Conservation (phyloP, 2,888 invertebrate genomes). For the Harpagoxenus sublaevis region DNA sequence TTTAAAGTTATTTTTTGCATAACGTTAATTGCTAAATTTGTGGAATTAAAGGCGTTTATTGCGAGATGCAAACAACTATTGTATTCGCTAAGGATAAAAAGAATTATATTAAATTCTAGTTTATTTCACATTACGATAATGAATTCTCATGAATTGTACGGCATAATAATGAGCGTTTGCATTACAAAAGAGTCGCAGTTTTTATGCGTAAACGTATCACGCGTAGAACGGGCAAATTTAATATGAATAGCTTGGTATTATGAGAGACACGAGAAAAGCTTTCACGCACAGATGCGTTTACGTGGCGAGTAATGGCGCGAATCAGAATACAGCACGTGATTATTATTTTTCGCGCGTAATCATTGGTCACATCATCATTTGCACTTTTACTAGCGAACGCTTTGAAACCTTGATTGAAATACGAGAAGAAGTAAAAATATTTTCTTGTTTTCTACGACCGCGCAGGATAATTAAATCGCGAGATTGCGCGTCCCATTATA, state of each 20-base stretch:
- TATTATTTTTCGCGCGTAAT: conserved; percentile 35
- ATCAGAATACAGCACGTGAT: neutral
- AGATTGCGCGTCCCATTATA: conserved; percentile 27
- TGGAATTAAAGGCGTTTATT: neutral
- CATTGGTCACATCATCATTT: neutral
- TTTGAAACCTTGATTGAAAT: conserved; percentile 31
- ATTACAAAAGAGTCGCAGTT: neutral
- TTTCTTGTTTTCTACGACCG: conserved; percentile 17
- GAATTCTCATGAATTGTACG: neutral
- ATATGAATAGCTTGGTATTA: conserved; percentile 15
- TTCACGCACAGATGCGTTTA: conserved; percentile 14
- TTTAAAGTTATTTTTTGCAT: neutral
- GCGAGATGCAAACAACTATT: neutral
- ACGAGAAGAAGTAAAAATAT: conserved; percentile 37
- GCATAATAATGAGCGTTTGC: neutral
- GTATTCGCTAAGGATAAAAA: neutral
- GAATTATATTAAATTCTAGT: neutral
- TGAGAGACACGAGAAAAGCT: conserved; percentile 7
- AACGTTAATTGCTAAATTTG: neutral
- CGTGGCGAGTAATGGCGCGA: conserved; percentile 4
- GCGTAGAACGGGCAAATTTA: neutral
- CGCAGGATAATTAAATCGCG: conserved; percentile 32
- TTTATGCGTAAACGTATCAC: neutral
- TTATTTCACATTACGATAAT: conserved; percentile 2
- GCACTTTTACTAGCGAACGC: conserved; percentile 5